Base-by-base conservation (phyloP, 2,888 invertebrate genomes). In the Pristionchus mayeri region DNA sequence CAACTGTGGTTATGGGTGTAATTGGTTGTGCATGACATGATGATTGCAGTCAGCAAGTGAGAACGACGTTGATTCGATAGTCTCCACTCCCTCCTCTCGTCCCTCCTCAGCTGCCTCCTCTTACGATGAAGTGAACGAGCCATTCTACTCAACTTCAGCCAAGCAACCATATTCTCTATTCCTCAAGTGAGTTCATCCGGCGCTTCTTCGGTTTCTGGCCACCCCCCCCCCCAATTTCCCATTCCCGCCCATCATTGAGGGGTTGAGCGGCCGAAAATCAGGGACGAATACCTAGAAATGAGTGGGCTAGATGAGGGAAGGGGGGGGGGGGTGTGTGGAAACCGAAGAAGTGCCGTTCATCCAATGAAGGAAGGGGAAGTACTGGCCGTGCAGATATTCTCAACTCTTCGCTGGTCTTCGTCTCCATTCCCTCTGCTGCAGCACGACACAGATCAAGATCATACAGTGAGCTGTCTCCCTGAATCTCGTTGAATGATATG, bases 341-440 rank as follows among this genome's bases (percentile, higher is more conserved):
- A n/a, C n/a, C n/a, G n/a, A n/a, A n/a, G n/a, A n/a, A n/a, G n/a
- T 67, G 13, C 16, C 34, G 30, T 4, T 1, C 34, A 34, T 34
- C 30, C 34, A 30, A 67, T 30, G 40, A 6, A 7, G 71, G 30
- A 37, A 11, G 21, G 13, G n/a, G n/a, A 27, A 44, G 16, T 48
- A 13, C 6, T 24, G 3, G 50, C 84, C 87, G 44, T n/a, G 80
- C 24, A 86, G 87, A 60, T 86, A 89, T 57, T 52, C 85, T 3
- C 48, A 80, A 3, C 60, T 89, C 1, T 84, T 89, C 40, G 81
- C 85, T 0, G 60, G 85, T 40, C 85, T 89, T n/a, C 86, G 88
- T 24, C 79, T 89, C 0, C 85, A 88, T 44, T 34, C 60, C 44
- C 30, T 82, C 16, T 63, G 44, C 9, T 48, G 40, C 44, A 63